Conservation (phyloP, 2,797 vertebrate genomes). For the Xyrichtys novacula region DNA sequence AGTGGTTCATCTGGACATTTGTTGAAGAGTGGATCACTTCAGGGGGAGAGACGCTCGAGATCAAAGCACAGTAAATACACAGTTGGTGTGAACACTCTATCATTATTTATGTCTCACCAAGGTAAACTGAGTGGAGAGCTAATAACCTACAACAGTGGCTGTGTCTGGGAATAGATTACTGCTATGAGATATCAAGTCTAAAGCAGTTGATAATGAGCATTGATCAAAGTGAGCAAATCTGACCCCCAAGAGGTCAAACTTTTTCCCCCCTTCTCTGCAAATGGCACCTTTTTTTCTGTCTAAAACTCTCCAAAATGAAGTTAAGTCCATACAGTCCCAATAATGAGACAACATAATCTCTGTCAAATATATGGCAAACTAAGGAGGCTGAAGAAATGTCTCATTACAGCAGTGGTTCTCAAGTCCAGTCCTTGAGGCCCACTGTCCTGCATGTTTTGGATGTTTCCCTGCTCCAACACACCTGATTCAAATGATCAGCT, state of each 20-base stretch:
- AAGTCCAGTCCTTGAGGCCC: too few species aligned
- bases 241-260: neutral
- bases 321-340: too few species aligned
- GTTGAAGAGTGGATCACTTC: neutral
- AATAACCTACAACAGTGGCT: constrained; percentile 16
- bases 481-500: too few species aligned
- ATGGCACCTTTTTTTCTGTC: too few species aligned
- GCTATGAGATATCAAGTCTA: constrained; percentile 6
- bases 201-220: constrained; percentile 1
- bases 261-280: too few species aligned
- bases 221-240: constrained; percentile 13
- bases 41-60: neutral
- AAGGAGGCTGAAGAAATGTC: constrained; percentile 4
- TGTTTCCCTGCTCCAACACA: too few species aligned
- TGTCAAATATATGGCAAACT: constrained; percentile 3
- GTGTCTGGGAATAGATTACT: constrained; percentile 9
- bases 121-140: constrained; percentile 9
- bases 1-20: neutral
- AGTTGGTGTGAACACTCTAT: neutral
- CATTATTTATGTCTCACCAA: constrained; percentile 5
- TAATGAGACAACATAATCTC: too few species aligned
- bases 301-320: too few species aligned
- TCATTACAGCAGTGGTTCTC: too few species aligned
- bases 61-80: constrained; percentile 27
- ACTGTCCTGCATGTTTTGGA: too few species aligned